phyloP scores from a whole-genome alignment of 2,797 vertebrate species.

The Sternarchorhynchus goeldii region DNA sequence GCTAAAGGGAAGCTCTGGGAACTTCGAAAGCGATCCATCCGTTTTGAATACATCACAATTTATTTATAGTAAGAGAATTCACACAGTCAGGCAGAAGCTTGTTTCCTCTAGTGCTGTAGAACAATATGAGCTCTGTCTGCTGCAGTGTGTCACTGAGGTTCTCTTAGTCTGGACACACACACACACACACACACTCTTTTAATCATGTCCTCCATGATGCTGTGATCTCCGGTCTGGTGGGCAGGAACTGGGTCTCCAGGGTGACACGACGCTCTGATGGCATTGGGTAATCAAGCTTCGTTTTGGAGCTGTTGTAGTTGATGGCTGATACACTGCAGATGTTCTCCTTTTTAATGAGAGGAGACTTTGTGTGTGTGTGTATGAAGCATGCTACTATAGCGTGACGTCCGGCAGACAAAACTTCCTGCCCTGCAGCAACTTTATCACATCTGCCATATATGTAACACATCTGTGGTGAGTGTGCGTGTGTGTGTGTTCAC shows the following conservation, averaged over 20 bases:
- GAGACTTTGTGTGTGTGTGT: not conserved
- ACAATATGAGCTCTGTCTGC: constrained; percentile 46
- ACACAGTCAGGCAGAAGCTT: constrained; percentile 20
- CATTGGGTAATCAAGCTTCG: not conserved
- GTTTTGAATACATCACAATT: constrained; percentile 15
- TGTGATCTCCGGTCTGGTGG: constrained; percentile 30
- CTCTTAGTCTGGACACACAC: constrained; percentile 22
- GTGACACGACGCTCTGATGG: too few relatives aligned
- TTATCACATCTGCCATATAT: too few relatives aligned
- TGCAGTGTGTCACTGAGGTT: constrained; percentile 24
- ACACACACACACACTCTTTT: constrained; percentile 20
- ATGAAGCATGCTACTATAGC: too few relatives aligned
- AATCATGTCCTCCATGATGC: constrained; percentile 26
- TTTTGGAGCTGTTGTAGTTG: not conserved
- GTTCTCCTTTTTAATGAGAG: constrained; percentile 2
- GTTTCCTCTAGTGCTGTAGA: constrained; percentile 36
- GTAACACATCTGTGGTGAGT: too few relatives aligned
- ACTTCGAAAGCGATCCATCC: constrained; percentile 23
- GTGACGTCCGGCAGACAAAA: too few relatives aligned
- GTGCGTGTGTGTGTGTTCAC: constrained; percentile 18
- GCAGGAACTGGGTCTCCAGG: not conserved
- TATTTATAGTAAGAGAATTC: constrained; percentile 54
- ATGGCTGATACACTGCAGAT: constrained; percentile 21
- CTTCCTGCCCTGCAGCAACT: too few relatives aligned
- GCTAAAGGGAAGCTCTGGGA: constrained; percentile 6